phyloP scores from a whole-genome alignment of 1,140 invertebrate genomes.

The Dysdera silvatica region DNA sequence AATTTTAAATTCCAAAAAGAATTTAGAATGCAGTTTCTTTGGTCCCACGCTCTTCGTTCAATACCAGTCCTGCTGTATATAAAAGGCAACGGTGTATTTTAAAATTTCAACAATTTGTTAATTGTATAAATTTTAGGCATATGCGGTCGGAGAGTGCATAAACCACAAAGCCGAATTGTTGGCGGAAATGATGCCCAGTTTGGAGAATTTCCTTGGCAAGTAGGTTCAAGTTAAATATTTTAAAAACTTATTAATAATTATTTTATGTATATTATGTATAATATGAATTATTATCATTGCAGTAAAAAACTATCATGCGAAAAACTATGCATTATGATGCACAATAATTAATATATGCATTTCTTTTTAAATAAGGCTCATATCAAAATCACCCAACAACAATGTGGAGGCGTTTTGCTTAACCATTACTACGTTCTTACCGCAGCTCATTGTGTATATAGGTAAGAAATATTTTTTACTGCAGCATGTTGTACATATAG shows the following conservation, averaged over 20 bases:
- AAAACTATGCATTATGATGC: not conserved
- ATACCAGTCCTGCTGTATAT: no score
- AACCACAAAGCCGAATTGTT: slow-evolving; percentile 59
- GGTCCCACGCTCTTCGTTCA: no score
- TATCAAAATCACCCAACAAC: slow-evolving; percentile 68
- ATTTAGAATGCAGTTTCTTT: no score
- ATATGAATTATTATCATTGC: not conserved
- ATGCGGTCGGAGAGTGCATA: slow-evolving; percentile 33
- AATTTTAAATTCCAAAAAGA: no score
- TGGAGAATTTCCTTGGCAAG: slow-evolving; percentile 89
- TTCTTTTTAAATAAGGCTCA: slow-evolving; percentile 53
- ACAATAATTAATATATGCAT: not conserved
- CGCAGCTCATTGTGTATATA: slow-evolving; percentile 48
- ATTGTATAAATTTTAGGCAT: slow-evolving; percentile 20
- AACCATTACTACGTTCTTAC: slow-evolving; percentile 49
- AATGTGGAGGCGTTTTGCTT: slow-evolving; percentile 53
- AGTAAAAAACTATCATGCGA: not conserved
- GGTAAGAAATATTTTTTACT: slow-evolving; percentile 25
- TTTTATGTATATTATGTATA: not conserved
- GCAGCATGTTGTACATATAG: not conserved
- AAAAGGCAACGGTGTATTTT: no score
- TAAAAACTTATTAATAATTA: not conserved
- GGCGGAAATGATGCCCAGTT: slow-evolving; percentile 80
- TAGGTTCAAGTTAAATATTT: slow-evolving; percentile 37
- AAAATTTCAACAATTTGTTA: no score